Evolutionary conservation across 1,140 invertebrate species (phyloP).

Genomic region (Drosophila burlai): DNA sequence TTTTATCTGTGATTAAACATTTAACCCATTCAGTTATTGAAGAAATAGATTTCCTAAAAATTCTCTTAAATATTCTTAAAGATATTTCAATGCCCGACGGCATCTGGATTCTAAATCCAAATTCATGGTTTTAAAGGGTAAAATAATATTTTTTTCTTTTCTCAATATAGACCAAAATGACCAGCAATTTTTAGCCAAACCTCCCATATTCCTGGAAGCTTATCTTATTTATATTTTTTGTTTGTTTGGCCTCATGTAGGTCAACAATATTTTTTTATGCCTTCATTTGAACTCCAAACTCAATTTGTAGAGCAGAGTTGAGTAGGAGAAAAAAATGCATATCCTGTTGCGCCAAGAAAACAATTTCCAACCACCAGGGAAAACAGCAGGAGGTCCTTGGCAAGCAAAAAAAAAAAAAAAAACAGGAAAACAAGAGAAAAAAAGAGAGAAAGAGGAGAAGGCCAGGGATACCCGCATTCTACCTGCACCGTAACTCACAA

Average conservation of each 20-base stretch:
- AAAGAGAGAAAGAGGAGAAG: neutral
- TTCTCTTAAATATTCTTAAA: too few relatives aligned
- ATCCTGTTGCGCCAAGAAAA: conserved; percentile 78
- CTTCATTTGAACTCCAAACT: conserved; percentile 62
- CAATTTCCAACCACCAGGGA: conserved; percentile 67
- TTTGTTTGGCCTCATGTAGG: conserved; percentile 39
- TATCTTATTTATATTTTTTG: neutral
- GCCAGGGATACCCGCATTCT: conserved; percentile 40
- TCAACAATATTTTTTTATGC: conserved; percentile 66
- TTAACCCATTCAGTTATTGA: neutral
- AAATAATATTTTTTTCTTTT: too few relatives aligned
- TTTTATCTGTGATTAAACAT: neutral
- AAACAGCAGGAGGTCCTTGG: conserved; percentile 64
- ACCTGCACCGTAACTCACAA: conserved; percentile 38
- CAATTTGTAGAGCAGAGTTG: conserved; percentile 42
- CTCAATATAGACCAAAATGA: neutral
- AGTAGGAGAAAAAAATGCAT: conserved; percentile 48
- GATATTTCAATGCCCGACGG: neutral
- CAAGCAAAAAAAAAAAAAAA: neutral
- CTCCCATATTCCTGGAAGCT: neutral
- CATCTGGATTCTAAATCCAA: neutral
- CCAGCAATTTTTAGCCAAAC: neutral
- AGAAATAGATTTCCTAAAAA: neutral
- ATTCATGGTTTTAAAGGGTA: too few relatives aligned
- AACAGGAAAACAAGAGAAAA: neutral